phyloP scores from a whole-genome alignment of 2,113 vertebrate species.

The Tachysurus fulvidraco region DNA sequence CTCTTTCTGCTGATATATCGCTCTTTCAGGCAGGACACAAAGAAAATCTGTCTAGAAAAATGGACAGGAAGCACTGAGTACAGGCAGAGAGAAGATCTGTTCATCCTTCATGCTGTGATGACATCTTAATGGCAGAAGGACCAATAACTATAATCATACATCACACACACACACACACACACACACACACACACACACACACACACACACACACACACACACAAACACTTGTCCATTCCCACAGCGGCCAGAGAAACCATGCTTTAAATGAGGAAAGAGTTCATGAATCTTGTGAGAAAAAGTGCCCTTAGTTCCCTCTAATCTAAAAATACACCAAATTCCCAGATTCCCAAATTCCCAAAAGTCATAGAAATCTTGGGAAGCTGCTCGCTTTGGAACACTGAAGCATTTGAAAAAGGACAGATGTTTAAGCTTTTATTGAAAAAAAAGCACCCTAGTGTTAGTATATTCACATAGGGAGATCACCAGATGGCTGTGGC shows the following conservation, averaged over 20 bases:
- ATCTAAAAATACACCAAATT: constrained; percentile 47
- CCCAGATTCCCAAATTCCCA: constrained; percentile 30
- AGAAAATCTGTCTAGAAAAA: background rate
- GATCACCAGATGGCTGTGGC: background rate
- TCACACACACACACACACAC: constrained; percentile 38
- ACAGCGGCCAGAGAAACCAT: constrained; percentile 7
- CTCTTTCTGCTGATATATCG: background rate
- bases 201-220: constrained; percentile 37
- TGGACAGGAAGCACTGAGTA: background rate
- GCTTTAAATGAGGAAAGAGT: constrained; percentile 21
- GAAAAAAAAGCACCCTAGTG: background rate
- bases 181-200: constrained; percentile 9
- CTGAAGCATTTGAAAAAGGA: background rate
- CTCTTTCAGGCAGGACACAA: background rate
- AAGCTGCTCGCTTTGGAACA: constrained; percentile 3
- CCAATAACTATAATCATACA: constrained; percentile 25
- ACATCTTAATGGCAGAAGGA: constrained; percentile 24
- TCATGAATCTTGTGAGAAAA: constrained; percentile 46
- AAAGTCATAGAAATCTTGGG: constrained; percentile 14
- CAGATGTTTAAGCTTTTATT: constrained; percentile 1
- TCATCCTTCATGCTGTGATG: background rate
- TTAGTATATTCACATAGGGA: background rate
- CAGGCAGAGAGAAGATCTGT: background rate
- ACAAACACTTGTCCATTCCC: constrained; percentile 19
- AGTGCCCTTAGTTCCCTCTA: constrained; percentile 3